Conservation (phyloP, 1,140 invertebrate genomes). For the Theocolax elegans region DNA sequence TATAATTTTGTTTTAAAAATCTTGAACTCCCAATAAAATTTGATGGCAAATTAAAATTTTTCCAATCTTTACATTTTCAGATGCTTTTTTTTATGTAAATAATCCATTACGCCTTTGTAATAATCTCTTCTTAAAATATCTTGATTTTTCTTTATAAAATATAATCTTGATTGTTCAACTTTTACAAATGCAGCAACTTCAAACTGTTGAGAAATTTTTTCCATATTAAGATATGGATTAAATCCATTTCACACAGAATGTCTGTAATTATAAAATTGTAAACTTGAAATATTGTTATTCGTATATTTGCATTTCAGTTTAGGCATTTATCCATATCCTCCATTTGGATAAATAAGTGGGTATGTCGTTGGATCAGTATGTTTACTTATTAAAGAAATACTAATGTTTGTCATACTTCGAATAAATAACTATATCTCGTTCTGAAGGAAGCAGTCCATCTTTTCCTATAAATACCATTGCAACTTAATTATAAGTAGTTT, state of each 20-base stretch:
- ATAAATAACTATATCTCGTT: constrained; percentile 50
- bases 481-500: background rate
- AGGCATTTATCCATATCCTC: background rate
- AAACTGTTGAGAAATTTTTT: background rate
- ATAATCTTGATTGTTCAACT: background rate
- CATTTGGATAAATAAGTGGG: constrained; percentile 1
- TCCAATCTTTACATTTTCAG: background rate
- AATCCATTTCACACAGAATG: background rate
- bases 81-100: background rate
- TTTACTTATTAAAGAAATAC: background rate
- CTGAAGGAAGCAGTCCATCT: background rate
- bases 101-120: background rate
- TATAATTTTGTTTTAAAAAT: background rate
- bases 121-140: no score
- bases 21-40: background rate
- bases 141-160: background rate
- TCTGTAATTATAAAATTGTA: constrained; percentile 11
- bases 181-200: background rate
- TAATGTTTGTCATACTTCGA: constrained; percentile 32
- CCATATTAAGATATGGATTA: background rate
- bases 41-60: background rate
- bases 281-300: background rate
- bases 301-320: background rate
- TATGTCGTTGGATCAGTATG: constrained; percentile 6
- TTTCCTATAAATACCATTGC: constrained; percentile 10